A percentile compares a stretch with the other conserved stretches of the same genome.
phyloP scores from a whole-genome alignment of 2,888 invertebrate genomes.

The Aproaerema taeniolella region DNA sequence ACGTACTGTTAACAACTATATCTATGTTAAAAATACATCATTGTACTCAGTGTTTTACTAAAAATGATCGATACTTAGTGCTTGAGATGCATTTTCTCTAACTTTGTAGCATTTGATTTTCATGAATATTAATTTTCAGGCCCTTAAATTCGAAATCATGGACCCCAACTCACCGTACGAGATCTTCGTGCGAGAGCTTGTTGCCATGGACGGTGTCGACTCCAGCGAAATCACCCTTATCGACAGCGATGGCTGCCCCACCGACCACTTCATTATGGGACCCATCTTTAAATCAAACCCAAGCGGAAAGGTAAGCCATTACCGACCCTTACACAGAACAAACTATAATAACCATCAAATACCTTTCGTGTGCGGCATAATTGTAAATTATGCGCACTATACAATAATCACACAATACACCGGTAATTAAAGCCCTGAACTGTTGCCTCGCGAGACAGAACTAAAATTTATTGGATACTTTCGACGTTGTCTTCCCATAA shows the following conservation, averaged over 20 bases:
- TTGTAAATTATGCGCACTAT: conserved; percentile 7
- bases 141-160: conserved; percentile 93
- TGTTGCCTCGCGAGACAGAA: neutral
- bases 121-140: conserved; percentile 57
- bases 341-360: too few species aligned
- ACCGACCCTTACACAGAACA: conserved; percentile 14
- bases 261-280: conserved; percentile 96
- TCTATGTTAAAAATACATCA: too few species aligned
- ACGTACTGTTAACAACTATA: too few species aligned
- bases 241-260: conserved; percentile 94
- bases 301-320: conserved; percentile 83
- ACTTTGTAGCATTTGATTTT: neutral
- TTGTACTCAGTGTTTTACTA: too few species aligned
- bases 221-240: conserved; percentile 94
- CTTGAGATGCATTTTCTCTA: too few species aligned
- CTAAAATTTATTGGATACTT: neutral
- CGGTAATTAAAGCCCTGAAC: neutral
- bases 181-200: conserved; percentile 95
- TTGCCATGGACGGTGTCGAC: conserved; percentile 96
- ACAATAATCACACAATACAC: neutral
- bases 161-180: conserved; percentile 96
- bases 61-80: too few species aligned
- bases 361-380: too few species aligned
- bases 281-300: conserved; percentile 89
- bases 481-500: neutral